These are phyloP conservation scores for Pogona vitticeps DNA, from an alignment of 2,113 vertebrate species.

Conservation along the genomic window DNA sequence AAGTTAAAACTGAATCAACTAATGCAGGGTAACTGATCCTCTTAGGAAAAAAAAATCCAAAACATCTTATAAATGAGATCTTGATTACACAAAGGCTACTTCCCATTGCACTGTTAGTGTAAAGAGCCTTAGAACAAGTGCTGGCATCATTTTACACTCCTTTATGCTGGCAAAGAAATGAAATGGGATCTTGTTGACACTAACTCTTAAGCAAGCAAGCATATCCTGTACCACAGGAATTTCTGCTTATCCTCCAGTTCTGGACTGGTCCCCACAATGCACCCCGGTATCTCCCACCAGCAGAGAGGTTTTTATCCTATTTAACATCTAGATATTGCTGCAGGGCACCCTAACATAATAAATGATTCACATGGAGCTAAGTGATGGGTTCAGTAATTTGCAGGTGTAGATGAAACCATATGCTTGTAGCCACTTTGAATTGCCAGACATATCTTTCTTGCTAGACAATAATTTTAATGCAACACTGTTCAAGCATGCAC, in stretches of 20 bases:
- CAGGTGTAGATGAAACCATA: neutral
- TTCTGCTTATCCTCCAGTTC: neutral
- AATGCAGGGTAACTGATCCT: constrained; percentile 31
- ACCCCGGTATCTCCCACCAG: neutral
- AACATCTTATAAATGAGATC: constrained; percentile 2
- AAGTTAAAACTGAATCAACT: neutral
- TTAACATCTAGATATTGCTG: neutral
- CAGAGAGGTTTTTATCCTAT: neutral
- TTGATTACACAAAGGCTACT: constrained; percentile 24
- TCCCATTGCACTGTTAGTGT: constrained; percentile 7
- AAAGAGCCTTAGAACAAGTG: constrained; percentile 7
- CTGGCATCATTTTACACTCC: constrained; percentile 15
- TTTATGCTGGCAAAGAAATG: constrained; percentile 6
- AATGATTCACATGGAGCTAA: constrained; percentile 19
- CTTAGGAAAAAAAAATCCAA: neutral
- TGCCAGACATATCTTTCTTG: neutral
- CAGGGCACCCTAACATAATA: neutral
- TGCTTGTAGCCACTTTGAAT: neutral
- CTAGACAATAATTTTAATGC: constrained; percentile 7
- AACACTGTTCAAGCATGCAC: neutral
- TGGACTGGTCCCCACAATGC: neutral
- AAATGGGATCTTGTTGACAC: constrained; percentile 19
- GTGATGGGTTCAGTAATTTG: constrained; percentile 8
- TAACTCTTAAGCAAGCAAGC: constrained; percentile 1
- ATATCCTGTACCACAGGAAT: neutral